A percentile compares a stretch with the other conserved stretches of the same genome.
phyloP scores from a whole-genome alignment of 2,113 vertebrate species.

The Melanerpes aurifrons region DNA sequence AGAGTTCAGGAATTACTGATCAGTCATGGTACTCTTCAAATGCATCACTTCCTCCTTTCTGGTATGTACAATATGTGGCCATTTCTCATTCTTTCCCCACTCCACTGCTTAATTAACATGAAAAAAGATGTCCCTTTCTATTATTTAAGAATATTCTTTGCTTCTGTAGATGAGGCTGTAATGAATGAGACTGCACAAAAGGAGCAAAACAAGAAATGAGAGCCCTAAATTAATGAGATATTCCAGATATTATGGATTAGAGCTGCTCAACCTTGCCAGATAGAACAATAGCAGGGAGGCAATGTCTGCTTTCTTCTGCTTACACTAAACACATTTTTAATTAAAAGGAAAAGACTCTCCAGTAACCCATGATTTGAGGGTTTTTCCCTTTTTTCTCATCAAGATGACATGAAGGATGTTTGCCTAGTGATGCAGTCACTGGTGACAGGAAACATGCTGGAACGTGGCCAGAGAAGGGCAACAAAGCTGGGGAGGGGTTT shows the following conservation, averaged over 20 bases:
- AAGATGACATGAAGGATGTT: not conserved
- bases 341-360: not conserved
- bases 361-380: not conserved
- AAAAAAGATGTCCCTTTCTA: not conserved
- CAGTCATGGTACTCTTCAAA: not conserved
- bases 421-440: not conserved
- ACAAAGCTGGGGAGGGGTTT: too few species aligned
- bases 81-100: not conserved
- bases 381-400: not conserved
- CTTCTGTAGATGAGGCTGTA: not conserved
- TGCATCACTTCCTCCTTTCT: not conserved
- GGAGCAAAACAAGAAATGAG: not conserved
- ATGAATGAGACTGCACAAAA: not conserved
- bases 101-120: not conserved
- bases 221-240: conserved; percentile 10
- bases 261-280: not conserved
- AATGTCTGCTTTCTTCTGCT: not conserved
- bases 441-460: not conserved
- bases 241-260: not conserved
- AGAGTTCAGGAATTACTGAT: not conserved
- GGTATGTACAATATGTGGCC: not conserved
- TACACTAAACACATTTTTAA: not conserved
- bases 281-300: not conserved
- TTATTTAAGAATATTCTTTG: not conserved
- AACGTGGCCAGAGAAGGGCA: too few species aligned